Percentiles rank a stretch among this genome's conserved stretches.
phyloP scores from a whole-genome alignment of 2,888 invertebrate genomes.

The Lampropteryx suffumata region DNA sequence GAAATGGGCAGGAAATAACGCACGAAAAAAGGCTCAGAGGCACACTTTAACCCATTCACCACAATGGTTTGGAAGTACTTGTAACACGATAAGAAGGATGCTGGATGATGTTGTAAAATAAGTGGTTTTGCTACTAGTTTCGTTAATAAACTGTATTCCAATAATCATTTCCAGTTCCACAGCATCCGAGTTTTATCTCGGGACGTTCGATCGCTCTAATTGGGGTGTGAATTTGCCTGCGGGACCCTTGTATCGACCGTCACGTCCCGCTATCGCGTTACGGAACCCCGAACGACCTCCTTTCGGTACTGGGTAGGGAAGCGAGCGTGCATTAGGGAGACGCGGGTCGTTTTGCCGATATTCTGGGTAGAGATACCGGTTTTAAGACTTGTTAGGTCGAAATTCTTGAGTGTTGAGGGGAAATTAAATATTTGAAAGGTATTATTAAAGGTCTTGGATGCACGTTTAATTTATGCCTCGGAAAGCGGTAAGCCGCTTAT shows the following conservation, averaged over 20 bases:
- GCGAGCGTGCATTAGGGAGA: neutral
- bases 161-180: conserved; percentile 10
- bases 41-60: no score
- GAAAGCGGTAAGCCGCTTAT: no score
- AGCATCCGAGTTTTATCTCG: conserved; percentile 5
- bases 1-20: no score
- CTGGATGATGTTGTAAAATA: no score
- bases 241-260: conserved; percentile 33
- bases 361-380: conserved; percentile 2
- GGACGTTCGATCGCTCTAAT: conserved; percentile 32
- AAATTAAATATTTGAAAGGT: no score
- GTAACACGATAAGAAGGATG: no score
- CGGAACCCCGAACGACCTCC: conserved; percentile 21
- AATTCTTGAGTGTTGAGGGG: neutral
- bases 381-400: neutral
- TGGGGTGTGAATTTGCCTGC: conserved; percentile 36
- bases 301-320: conserved; percentile 6
- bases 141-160: no score
- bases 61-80: no score
- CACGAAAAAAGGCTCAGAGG: no score
- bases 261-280: conserved; percentile 28
- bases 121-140: no score
- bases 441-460: no score
- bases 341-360: conserved; percentile 1
- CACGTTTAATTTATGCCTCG: no score